Evolutionary conservation across 2,113 vertebrate species (phyloP).

Genomic region (Gasterosteus aculeatus): DNA sequence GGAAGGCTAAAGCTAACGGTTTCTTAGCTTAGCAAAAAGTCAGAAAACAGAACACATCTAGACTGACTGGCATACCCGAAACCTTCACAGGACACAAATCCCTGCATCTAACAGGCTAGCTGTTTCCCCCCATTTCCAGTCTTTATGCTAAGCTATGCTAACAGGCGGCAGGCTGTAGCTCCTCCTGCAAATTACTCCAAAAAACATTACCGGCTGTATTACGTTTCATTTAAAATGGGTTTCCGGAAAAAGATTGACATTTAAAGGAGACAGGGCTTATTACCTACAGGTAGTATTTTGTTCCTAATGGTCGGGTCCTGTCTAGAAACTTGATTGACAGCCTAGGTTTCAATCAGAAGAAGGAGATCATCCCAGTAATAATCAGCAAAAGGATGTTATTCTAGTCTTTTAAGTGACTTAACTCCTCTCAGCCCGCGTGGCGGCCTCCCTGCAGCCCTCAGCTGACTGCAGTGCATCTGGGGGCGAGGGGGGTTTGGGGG

Average conservation of each 20-base stretch:
- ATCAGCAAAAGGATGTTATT: slow-evolving; percentile 22
- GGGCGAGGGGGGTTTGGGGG: slow-evolving; percentile 41
- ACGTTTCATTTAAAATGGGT: not conserved
- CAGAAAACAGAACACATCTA: not conserved
- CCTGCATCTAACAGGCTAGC: not conserved
- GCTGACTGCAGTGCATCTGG: not conserved
- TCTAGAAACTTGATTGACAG: slow-evolving; percentile 13
- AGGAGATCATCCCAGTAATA: slow-evolving; percentile 5
- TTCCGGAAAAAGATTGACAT: not conserved
- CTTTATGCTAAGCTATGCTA: not conserved
- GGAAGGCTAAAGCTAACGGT: not conserved
- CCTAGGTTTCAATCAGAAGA: not conserved
- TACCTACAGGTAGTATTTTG: not conserved
- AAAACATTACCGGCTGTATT: not conserved
- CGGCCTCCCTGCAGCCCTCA: not conserved
- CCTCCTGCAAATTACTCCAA: not conserved
- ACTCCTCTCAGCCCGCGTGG: not conserved
- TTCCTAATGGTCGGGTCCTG: not conserved
- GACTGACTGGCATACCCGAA: too few species aligned
- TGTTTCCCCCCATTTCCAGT: not conserved
- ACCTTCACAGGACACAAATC: too few species aligned
- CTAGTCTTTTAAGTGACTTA: slow-evolving; percentile 22
- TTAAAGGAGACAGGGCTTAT: not conserved
- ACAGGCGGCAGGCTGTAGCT: not conserved
- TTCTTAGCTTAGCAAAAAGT: slow-evolving; percentile 1